Evolutionary conservation across 2,113 vertebrate species (phyloP).

Genomic region (Rhabdornis inornatus): DNA sequence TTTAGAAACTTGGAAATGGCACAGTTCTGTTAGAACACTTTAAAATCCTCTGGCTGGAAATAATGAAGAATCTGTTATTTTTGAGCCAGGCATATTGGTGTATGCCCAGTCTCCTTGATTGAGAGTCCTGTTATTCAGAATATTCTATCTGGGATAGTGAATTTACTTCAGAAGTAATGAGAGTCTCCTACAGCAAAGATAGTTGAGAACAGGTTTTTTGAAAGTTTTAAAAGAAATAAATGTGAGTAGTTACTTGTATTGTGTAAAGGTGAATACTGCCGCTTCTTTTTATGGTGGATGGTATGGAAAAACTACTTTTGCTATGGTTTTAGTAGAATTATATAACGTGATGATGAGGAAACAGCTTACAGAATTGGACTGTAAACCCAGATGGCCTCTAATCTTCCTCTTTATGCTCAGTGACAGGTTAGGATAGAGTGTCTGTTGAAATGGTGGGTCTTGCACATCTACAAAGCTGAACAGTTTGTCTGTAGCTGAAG

Average conservation of each 20-base stretch:
- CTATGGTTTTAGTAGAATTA: background rate
- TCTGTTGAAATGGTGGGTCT: background rate
- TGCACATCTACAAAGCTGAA: background rate
- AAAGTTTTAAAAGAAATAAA: background rate
- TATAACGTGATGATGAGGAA: background rate
- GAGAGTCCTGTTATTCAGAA: background rate
- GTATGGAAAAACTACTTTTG: background rate
- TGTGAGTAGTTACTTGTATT: background rate
- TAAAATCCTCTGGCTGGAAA: rapidly evolving
- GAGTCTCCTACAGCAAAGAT: background rate
- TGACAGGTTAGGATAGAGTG: background rate
- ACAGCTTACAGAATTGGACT: background rate
- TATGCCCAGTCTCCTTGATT: background rate
- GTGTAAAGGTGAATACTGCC: background rate
- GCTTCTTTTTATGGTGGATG: background rate
- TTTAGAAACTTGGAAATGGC: background rate
- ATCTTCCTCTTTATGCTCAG: background rate
- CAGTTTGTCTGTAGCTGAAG: background rate
- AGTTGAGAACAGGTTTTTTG: background rate
- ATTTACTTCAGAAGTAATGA: background rate
- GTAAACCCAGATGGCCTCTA: slow-evolving; percentile 48
- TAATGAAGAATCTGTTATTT: background rate
- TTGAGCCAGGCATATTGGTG: background rate
- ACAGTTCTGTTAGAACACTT: background rate
- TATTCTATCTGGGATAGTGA: background rate